phyloP scores from a whole-genome alignment of 2,797 vertebrate species.

The Florisuga fusca region DNA sequence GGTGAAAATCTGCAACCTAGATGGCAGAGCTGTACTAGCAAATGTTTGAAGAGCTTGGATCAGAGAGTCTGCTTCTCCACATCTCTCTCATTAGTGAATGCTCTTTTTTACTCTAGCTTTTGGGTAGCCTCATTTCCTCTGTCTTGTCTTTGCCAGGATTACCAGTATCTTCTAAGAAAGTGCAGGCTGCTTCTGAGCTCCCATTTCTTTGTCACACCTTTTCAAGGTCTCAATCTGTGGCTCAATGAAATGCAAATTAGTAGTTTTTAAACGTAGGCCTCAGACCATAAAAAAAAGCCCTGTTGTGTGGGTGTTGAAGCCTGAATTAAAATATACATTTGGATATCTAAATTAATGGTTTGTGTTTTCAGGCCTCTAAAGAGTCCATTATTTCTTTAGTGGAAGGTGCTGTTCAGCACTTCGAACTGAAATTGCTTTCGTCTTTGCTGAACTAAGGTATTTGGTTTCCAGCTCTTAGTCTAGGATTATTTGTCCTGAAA shows the following conservation, averaged over 20 bases:
- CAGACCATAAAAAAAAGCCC: accelerated
- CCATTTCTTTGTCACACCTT: neutral
- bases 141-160: neutral
- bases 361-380: conserved; percentile 3
- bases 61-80: neutral
- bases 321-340: conserved; percentile 12
- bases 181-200: neutral
- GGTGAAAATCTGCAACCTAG: neutral
- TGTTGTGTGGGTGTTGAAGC: neutral
- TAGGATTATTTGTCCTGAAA: conserved; percentile 2
- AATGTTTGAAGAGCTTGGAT: neutral
- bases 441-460: neutral
- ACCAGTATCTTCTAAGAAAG: neutral
- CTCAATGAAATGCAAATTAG: neutral
- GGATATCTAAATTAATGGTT: neutral
- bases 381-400: neutral
- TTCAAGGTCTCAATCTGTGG: neutral
- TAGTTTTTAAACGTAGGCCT: neutral
- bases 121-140: neutral
- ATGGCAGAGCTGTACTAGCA: neutral
- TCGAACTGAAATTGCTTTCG: neutral
- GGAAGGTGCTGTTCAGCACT: neutral
- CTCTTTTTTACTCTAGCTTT: neutral
- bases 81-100: neutral
- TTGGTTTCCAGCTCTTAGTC: neutral